Conservation (phyloP, 2,888 invertebrate genomes). For the Spisula solida region DNA sequence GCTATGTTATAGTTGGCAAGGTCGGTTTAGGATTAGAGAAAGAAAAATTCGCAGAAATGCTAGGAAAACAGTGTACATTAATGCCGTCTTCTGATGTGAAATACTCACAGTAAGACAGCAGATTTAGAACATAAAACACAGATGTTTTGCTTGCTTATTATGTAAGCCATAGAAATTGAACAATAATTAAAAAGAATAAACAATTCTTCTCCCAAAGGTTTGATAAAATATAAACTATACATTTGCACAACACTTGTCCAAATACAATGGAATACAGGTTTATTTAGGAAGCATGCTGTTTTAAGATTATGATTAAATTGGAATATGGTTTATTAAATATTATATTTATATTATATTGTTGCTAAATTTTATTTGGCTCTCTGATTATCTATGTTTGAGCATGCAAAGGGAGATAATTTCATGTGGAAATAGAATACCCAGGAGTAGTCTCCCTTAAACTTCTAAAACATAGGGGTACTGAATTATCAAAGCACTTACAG, state of each 20-base stretch:
- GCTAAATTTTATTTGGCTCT: too few species aligned
- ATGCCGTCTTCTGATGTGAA: background rate
- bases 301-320: background rate
- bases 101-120: background rate
- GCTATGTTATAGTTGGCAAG: slow-evolving; percentile 8
- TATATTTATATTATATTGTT: too few species aligned
- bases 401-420: too few species aligned
- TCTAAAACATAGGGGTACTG: too few species aligned
- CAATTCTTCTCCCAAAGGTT: background rate
- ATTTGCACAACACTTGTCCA: background rate
- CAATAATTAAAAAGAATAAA: background rate
- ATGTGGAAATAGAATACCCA: too few species aligned
- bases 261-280: background rate
- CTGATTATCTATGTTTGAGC: too few species aligned
- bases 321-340: too few species aligned
- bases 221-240: background rate
- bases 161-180: background rate
- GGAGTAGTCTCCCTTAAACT: too few species aligned
- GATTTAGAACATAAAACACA: background rate
- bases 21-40: background rate
- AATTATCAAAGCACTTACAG: too few species aligned
- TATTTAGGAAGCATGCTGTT: background rate
- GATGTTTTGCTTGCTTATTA: background rate
- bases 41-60: background rate
- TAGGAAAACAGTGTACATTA: background rate